Base-by-base conservation (phyloP, 2,797 vertebrate species). In the Spheniscus humboldti region DNA sequence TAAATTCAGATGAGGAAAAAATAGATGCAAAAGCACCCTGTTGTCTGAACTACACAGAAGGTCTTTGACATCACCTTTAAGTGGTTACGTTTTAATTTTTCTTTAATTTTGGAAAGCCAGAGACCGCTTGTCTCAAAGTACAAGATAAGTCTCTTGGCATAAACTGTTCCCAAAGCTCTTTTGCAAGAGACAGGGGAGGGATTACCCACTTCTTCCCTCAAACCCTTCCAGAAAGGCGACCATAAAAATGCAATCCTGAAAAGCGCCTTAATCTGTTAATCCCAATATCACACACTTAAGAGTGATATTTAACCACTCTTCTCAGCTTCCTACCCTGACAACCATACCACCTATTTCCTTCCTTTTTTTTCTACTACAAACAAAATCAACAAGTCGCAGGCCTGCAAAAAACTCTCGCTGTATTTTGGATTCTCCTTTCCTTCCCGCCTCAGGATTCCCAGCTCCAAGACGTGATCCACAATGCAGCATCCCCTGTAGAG, bases 1-100 rank as follows among this genome's bases (percentile, higher is more conserved):
- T 80, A 37, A 66, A 85, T 75, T 96, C 43, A 71, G n/a, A 60
- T 52, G 48, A 76, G 25, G 35, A 50, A 86, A 72, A 81, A 79
- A 67, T 0, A 76, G 35, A 81, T 50, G 27, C n/a, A 64, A 37
- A 88, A 72, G 48, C 43, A 77, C 31, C 30, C 23, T 43, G 12
- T 67, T 88, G 78, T 71, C 52, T 83, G 75, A 94, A 83, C 52
- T 25, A 80, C 12, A 3, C 1, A 10, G n/a, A 75, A 72, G 16
- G 12, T 76, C 35, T 67, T 37, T 30, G 72, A 25, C 24, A 48
- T 43, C 5, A 52, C 52, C 57, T 86, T 56, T 22, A 74, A 76
- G 17, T 22, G 4, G 30, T 63, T 72, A 39, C 13, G 20, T 64
- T 83, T 90, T 37, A 35, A 23, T 86, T 80, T 92, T 57, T 50